Evolutionary conservation across 2,113 vertebrate genomes (phyloP), one percentile per base, ranked within the genome.

Genomic region (Sylvilagus bachmani): DNA sequence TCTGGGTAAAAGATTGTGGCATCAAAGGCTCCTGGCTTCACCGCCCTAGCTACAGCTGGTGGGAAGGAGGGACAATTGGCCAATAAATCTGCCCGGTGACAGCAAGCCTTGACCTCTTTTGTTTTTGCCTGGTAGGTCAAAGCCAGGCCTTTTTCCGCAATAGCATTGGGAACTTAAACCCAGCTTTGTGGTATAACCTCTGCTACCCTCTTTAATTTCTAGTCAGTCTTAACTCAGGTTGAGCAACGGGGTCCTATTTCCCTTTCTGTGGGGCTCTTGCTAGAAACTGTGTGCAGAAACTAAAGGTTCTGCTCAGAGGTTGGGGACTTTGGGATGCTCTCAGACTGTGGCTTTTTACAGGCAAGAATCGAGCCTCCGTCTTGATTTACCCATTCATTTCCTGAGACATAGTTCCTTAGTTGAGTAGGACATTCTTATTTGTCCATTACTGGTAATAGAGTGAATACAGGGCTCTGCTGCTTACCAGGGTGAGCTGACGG

Each of bases 401-500:
- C 83, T 85, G 78, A 86, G 36, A 25, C n/a, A 86, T 10, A n/a
- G 4, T 49, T 87, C 17, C 61, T 87, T 38, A 94, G 70, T 51
- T 62, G 24, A 78, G 17, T 83, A 83, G 55, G 89, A 90, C n/a
- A 55, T 89, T 89, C 21, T 87, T 78, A 21, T 84, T 94, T 89
- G 55, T 31, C 36, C 33, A 8, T 88, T 91, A 81, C 12, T 66
- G 51, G 67, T 31, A 80, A 31, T 38, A 90, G 17, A 91, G 33
- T 62, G 25, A 33, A 25, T 69, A 61, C 8, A 77, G 21, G 31
- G 11, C 73, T 73, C 77, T 44, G 14, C 38, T 84, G 49, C 55
- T 89, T 96, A 55, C n/a, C 25, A 58, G 36, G 62, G 73, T 95
- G 89, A 96, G 80, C 2, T 62, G 58, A 81, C 86, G 21, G 9